Percentiles rank a stretch among this genome's conserved stretches.
Conservation (phyloP, 2,888 invertebrate species). For the Caenorhabditis imperialis region DNA sequence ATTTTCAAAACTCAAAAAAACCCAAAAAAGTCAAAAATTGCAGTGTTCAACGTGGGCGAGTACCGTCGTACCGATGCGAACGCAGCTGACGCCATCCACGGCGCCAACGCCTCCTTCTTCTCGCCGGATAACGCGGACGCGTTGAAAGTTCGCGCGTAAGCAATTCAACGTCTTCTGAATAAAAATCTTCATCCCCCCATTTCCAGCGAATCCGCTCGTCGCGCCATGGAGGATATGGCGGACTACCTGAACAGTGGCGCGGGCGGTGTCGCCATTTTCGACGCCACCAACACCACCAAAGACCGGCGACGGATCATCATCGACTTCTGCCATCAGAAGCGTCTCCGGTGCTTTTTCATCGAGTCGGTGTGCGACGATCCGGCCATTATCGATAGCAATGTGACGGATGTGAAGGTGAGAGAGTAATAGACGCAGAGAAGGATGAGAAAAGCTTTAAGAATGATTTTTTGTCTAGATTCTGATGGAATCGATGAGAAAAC, state of each 20-base stretch:
- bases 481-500: not conserved
- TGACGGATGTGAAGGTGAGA: constrained; percentile 82
- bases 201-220: constrained; percentile 88
- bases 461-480: too few relatives aligned
- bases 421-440: too few relatives aligned
- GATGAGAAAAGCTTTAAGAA: not conserved
- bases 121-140: constrained; percentile 68
- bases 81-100: constrained; percentile 67
- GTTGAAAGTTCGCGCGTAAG: constrained; percentile 64
- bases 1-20: too few relatives aligned
- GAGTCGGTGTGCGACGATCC: constrained; percentile 98
- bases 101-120: constrained; percentile 69
- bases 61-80: constrained; percentile 65
- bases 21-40: too few relatives aligned
- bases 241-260: constrained; percentile 84
- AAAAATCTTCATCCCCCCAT: not conserved
- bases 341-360: constrained; percentile 94
- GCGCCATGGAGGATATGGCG: constrained; percentile 93
- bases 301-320: constrained; percentile 56
- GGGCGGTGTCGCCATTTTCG: constrained; percentile 95
- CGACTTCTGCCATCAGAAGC: constrained; percentile 61
- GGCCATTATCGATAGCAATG: constrained; percentile 93
- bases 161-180: constrained; percentile 12
- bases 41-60: constrained; percentile 71
- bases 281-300: constrained; percentile 96